Conservation (phyloP, 2,113 vertebrate species). For the Scortum barcoo region DNA sequence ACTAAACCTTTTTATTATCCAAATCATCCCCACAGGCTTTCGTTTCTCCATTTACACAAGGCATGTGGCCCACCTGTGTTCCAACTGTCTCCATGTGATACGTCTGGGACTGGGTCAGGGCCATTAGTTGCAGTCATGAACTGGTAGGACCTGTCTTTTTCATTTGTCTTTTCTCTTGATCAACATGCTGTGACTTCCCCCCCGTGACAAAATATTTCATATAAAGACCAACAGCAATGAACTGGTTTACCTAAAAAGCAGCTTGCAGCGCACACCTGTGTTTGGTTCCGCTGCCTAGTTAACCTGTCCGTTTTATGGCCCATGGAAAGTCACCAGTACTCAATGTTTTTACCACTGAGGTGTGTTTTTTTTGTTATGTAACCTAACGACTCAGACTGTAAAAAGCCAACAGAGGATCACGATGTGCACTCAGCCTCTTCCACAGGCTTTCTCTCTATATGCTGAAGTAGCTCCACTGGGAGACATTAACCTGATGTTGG, state of each 20-base stretch:
- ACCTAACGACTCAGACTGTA: constrained; percentile 54
- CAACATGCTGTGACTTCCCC: not conserved
- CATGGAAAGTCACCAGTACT: constrained; percentile 48
- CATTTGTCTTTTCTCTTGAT: not conserved
- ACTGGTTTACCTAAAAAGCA: not conserved
- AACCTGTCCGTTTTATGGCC: constrained; percentile 36
- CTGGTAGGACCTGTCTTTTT: not conserved
- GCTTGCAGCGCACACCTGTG: constrained; percentile 45
- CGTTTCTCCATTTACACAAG: not conserved
- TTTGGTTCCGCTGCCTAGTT: constrained; percentile 59
- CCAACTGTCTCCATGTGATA: constrained; percentile 20
- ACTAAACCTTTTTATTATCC: not conserved
- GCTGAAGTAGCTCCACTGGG: constrained; percentile 2
- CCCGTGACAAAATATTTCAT: constrained; percentile 1
- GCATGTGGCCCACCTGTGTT: constrained; percentile 10
- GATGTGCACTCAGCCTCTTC: constrained; percentile 24
- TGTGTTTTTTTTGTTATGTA: constrained; percentile 67
- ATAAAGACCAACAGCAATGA: not conserved
- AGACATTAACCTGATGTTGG: not conserved
- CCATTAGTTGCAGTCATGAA: not conserved
- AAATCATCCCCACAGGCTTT: not conserved
- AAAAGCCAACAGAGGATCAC: constrained; percentile 34
- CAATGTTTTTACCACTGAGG: constrained; percentile 50
- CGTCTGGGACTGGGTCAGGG: constrained; percentile 6
- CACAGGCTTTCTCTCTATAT: not conserved